Percentiles rank a stretch among this genome's conserved stretches.
These are phyloP conservation scores for Machaerirhynchus nigripectus DNA, from an alignment of 2,113 vertebrate genomes.

Conservation along the genomic window DNA sequence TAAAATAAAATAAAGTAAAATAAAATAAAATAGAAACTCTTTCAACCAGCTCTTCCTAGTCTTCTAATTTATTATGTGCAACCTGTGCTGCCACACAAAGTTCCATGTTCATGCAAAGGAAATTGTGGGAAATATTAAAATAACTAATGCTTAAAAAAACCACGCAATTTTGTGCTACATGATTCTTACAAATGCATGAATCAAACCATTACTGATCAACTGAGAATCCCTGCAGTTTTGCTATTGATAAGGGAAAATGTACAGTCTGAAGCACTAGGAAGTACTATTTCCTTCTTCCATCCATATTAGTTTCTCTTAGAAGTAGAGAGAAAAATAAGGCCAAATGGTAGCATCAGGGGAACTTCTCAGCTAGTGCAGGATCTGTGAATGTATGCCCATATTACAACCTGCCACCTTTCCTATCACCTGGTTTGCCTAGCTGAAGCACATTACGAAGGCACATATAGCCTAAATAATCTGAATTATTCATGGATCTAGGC, in stretches of 20 bases:
- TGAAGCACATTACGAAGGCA: neutral
- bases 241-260: neutral
- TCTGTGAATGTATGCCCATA: neutral
- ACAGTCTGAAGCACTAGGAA: neutral
- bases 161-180: neutral
- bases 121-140: neutral
- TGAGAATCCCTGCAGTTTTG: neutral
- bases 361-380: neutral
- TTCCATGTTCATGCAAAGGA: neutral
- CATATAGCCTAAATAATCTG: neutral
- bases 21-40: neutral
- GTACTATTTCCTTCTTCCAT: neutral
- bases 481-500: neutral
- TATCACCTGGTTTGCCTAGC: neutral
- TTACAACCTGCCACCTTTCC: neutral
- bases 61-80: neutral
- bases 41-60: neutral
- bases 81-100: neutral
- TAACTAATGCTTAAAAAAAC: fast-evolving
- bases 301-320: neutral
- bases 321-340: neutral
- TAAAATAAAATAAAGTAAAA: neutral
- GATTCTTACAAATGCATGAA: neutral
- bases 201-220: neutral
- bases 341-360: neutral